Conservation (phyloP, 2,888 invertebrate species). For the Eupithecia inturbata region DNA sequence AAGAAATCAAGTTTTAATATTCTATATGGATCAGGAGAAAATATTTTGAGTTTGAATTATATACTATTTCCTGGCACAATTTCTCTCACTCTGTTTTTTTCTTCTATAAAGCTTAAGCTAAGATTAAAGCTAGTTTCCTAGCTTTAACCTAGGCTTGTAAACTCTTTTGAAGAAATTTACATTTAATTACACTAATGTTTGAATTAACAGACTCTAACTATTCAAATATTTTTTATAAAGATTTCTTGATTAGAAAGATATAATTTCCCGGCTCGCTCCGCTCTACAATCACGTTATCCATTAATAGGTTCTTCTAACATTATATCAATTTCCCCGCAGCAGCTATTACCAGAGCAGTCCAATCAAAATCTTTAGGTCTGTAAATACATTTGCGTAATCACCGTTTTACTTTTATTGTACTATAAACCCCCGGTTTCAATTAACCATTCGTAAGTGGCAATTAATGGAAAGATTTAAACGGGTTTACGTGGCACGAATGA, state of each 20-base stretch:
- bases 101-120: too few species aligned
- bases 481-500: conserved; percentile 36
- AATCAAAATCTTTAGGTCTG: conserved; percentile 3
- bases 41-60: too few species aligned
- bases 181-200: too few species aligned
- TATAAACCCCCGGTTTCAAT: conserved; percentile 31
- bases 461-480: conserved; percentile 35
- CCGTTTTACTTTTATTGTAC: conserved; percentile 14
- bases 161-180: too few species aligned
- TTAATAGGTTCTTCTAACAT: background rate
- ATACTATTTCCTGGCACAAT: too few species aligned
- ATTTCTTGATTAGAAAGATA: background rate
- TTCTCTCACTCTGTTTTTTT: too few species aligned
- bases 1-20: too few species aligned
- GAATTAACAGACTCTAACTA: background rate
- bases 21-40: too few species aligned
- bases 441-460: conserved; percentile 33
- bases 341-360: conserved; percentile 6
- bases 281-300: background rate
- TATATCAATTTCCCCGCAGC: background rate
- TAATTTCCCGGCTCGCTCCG: background rate
- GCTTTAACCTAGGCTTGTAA: too few species aligned
- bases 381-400: conserved; percentile 20
- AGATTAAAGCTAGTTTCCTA: too few species aligned
- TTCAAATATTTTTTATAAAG: background rate